These are phyloP conservation scores for Erebia aethiops DNA, from an alignment of 2,888 invertebrate genomes.

Conservation along the genomic window DNA sequence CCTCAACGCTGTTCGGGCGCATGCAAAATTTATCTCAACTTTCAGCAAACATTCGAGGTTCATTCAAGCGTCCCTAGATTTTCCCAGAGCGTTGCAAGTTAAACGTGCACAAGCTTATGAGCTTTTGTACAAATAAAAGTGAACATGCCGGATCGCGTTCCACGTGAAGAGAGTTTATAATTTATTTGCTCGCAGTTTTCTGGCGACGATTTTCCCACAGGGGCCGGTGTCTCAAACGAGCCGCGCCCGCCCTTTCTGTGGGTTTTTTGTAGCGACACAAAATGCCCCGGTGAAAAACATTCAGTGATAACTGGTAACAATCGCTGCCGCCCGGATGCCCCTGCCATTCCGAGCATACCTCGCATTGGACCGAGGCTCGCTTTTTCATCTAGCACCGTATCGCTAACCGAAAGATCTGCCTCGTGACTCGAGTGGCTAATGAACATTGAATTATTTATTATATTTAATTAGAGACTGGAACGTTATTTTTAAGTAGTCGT, in stretches of 20 bases:
- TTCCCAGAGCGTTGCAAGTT: slow-evolving; percentile 41
- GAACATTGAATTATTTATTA: slow-evolving; percentile 49
- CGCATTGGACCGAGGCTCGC: slow-evolving; percentile 68
- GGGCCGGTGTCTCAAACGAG: slow-evolving; percentile 80
- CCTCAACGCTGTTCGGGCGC: slow-evolving; percentile 15
- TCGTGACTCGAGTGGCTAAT: slow-evolving; percentile 47
- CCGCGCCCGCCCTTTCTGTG: slow-evolving; percentile 81
- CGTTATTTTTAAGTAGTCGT: slow-evolving; percentile 5
- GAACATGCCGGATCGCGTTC: slow-evolving; percentile 68
- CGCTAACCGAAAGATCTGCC: slow-evolving; percentile 57
- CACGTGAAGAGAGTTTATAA: slow-evolving; percentile 77
- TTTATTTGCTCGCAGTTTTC: slow-evolving; percentile 81
- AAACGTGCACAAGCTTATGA: slow-evolving; percentile 39
- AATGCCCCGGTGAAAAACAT: slow-evolving; percentile 81
- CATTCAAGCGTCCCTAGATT: slow-evolving; percentile 31
- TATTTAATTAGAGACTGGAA: slow-evolving; percentile 40
- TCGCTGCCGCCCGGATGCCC: slow-evolving; percentile 82
- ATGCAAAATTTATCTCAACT: slow-evolving; percentile 25
- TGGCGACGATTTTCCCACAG: slow-evolving; percentile 83
- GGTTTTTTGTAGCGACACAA: slow-evolving; percentile 81
- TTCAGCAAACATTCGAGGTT: slow-evolving; percentile 30
- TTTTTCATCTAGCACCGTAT: slow-evolving; percentile 76
- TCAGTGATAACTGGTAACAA: slow-evolving; percentile 83
- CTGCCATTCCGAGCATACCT: slow-evolving; percentile 79
- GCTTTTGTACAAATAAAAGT: slow-evolving; percentile 46